Percentiles rank a stretch among this genome's conserved stretches.
Evolutionary conservation across 2,797 vertebrate genomes (phyloP).

Genomic region (Streptopelia turtur): DNA sequence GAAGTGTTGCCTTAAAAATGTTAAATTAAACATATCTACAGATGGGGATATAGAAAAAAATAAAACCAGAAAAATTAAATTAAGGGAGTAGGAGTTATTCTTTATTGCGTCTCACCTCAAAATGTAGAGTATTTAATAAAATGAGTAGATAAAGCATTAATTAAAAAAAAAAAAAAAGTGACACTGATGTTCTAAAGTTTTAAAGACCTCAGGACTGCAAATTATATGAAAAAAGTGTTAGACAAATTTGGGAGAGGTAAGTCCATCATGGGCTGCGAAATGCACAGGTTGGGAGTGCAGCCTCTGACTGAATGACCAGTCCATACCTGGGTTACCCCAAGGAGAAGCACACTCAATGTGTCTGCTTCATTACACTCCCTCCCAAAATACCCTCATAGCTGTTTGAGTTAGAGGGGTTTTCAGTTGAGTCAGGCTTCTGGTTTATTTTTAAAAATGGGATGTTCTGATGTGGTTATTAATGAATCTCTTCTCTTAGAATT

Average conservation of each 20-base stretch:
- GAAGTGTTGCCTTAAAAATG: neutral
- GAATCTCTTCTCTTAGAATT: neutral
- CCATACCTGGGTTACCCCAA: neutral
- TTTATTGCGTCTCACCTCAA: neutral
- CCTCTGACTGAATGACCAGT: neutral
- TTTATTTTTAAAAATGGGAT: neutral
- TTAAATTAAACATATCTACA: neutral
- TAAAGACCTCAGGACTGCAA: neutral
- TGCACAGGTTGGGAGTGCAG: neutral
- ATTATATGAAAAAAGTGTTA: neutral
- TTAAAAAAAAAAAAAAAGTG: neutral
- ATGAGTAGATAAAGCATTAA: neutral
- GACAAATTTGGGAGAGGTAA: neutral
- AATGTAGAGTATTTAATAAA: neutral
- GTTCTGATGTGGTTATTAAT: neutral
- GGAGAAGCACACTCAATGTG: fast-evolving
- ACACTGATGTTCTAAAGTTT: neutral
- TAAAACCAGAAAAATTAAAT: neutral
- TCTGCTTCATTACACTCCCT: neutral
- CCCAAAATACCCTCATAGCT: neutral
- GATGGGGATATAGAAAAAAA: neutral
- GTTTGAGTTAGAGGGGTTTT: neutral
- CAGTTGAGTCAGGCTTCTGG: neutral
- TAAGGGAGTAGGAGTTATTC: neutral
- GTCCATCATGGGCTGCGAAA: fast-evolving